Conservation (phyloP, 2,888 invertebrate genomes). For the Cistogaster globosa region DNA sequence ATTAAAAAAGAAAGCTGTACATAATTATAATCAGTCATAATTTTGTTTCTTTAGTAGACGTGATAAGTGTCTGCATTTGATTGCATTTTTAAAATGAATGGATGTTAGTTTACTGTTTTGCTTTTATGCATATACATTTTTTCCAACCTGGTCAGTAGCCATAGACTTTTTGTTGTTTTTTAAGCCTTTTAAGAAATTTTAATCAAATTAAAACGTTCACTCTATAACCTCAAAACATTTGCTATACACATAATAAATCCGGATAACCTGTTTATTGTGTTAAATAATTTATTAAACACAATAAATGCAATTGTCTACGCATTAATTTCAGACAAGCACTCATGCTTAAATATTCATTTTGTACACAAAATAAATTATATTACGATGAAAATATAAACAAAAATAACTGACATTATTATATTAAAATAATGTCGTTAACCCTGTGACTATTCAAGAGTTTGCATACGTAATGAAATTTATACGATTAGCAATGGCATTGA, state of each 20-base stretch:
- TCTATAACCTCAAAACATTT: background rate
- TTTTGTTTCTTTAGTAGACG: too few species aligned
- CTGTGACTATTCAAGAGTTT: background rate
- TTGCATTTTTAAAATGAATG: too few species aligned
- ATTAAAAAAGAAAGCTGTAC: too few species aligned
- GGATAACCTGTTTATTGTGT: slow-evolving; percentile 27
- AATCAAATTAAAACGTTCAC: slow-evolving; percentile 31
- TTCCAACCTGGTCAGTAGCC: background rate
- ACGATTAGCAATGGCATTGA: slow-evolving; percentile 32
- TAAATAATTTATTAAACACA: slow-evolving; percentile 32
- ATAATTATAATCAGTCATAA: too few species aligned
- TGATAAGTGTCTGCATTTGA: too few species aligned
- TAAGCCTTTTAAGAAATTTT: slow-evolving; percentile 6
- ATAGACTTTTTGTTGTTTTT: background rate
- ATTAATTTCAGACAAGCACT: background rate
- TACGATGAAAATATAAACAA: slow-evolving; percentile 32
- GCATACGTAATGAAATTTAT: background rate
- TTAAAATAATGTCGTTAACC: slow-evolving; percentile 44
- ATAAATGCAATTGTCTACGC: slow-evolving; percentile 8
- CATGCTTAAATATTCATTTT: background rate
- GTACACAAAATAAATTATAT: background rate
- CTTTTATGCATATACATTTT: too few species aligned
- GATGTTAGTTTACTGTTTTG: too few species aligned
- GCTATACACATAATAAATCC: slow-evolving; percentile 1
- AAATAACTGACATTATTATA: slow-evolving; percentile 41